Percentiles rank a stretch among this genome's conserved stretches.
phyloP scores from a whole-genome alignment of 2,888 invertebrate genomes.

The Alitta virens region DNA sequence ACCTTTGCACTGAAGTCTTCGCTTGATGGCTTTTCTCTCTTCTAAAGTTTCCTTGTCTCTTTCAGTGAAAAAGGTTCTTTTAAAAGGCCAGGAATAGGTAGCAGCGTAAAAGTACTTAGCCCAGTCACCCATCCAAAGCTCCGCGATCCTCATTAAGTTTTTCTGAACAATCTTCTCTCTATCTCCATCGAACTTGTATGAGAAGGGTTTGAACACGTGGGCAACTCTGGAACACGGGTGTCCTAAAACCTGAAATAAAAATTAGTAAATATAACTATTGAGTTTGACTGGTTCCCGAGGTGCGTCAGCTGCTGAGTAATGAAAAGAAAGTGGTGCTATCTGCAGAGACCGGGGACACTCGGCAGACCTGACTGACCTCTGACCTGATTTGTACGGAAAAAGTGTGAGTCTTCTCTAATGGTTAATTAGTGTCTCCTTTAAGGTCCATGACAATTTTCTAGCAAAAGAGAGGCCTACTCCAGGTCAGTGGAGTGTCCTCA shows the following conservation, averaged over 20 bases:
- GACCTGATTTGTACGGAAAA: too few species aligned
- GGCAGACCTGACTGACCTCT: too few species aligned
- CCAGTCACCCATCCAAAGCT: constrained; percentile 37
- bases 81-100: constrained; percentile 30
- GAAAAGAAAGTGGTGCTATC: too few species aligned
- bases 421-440: too few species aligned
- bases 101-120: constrained; percentile 34
- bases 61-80: constrained; percentile 26
- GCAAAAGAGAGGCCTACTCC: too few species aligned
- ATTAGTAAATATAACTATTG: neutral
- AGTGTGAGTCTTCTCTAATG: too few species aligned
- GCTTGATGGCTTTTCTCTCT: constrained; percentile 69
- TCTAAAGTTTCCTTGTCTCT: constrained; percentile 27
- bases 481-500: too few species aligned
- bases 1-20: constrained; percentile 74
- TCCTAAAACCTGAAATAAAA: constrained; percentile 28
- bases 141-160: constrained; percentile 35
- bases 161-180: constrained; percentile 35
- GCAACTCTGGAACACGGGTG: constrained; percentile 36
- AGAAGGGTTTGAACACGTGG: constrained; percentile 36
- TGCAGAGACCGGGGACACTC: too few species aligned
- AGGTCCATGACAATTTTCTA: too few species aligned
- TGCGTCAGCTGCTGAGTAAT: too few species aligned
- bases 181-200: constrained; percentile 36
- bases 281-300: too few species aligned